Percentiles rank a stretch among this genome's conserved stretches.
These are phyloP conservation scores for Setophaga coronata DNA, from an alignment of 2,113 vertebrate species.

Conservation along the genomic window DNA sequence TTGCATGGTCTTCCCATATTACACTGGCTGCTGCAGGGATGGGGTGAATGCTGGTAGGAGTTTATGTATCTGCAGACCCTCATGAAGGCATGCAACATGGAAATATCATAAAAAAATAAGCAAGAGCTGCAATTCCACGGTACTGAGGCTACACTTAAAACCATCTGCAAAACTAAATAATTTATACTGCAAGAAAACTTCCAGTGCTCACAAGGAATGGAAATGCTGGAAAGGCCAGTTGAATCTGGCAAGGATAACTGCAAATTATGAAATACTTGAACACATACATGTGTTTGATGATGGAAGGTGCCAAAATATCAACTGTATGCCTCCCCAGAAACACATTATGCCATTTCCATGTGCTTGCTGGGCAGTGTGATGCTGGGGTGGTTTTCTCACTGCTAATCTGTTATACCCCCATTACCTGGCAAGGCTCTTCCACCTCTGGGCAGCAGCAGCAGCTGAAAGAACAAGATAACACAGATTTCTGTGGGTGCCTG, in stretches of 20 bases:
- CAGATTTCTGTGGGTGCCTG: rapidly evolving
- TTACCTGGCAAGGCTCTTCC: not conserved
- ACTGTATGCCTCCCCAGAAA: not conserved
- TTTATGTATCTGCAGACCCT: not conserved
- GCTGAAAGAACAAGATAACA: rapidly evolving
- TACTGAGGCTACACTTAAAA: not conserved
- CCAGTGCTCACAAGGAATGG: not conserved
- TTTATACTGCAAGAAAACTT: not conserved
- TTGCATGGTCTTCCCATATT: not conserved
- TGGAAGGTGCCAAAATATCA: not conserved
- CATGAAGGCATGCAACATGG: not conserved
- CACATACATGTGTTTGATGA: not conserved
- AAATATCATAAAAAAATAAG: not conserved
- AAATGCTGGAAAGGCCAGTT: not conserved
- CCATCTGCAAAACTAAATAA: not conserved
- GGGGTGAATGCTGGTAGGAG: not conserved
- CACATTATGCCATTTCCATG: not conserved
- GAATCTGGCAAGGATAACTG: not conserved
- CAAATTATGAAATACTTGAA: not conserved
- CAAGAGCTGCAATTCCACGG: rapidly evolving
- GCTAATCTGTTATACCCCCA: not conserved
- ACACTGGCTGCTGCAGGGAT: not conserved
- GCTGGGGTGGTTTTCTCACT: not conserved
- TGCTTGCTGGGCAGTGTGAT: rapidly evolving
- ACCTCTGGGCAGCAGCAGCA: not conserved